Conservation (phyloP, 2,797 vertebrate genomes). For the Trematomus bernacchii region DNA sequence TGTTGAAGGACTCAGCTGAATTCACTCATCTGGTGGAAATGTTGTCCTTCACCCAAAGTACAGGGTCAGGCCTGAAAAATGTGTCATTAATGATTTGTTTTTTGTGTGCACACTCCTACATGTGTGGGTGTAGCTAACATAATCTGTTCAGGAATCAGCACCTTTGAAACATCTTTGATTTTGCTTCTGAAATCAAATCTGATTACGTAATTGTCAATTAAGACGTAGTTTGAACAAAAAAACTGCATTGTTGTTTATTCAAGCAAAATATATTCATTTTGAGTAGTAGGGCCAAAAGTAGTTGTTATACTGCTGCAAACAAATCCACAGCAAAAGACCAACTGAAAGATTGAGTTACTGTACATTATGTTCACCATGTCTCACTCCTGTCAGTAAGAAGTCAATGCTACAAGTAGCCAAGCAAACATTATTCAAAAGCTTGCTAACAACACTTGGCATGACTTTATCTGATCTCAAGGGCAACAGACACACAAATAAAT, state of each 20-base stretch:
- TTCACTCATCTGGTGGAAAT: conserved; percentile 13
- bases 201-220: neutral
- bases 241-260: too few relatives aligned
- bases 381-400: too few relatives aligned
- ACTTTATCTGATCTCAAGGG: too few relatives aligned
- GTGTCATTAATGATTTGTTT: conserved; percentile 3
- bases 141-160: neutral
- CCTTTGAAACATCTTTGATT: neutral
- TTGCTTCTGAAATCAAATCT: neutral
- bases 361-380: neutral
- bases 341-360: neutral
- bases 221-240: neutral
- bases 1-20: conserved; percentile 46
- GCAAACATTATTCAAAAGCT: too few relatives aligned
- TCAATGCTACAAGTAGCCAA: too few relatives aligned
- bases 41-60: conserved; percentile 15
- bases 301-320: neutral
- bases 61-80: neutral
- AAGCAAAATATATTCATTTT: neutral
- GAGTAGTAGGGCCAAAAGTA: neutral
- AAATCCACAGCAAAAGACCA: neutral
- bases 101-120: too few relatives aligned
- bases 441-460: too few relatives aligned
- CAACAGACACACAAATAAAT: neutral
- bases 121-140: neutral